These are phyloP conservation scores for Battus philenor DNA, from an alignment of 1,140 invertebrate genomes.

Conservation along the genomic window DNA sequence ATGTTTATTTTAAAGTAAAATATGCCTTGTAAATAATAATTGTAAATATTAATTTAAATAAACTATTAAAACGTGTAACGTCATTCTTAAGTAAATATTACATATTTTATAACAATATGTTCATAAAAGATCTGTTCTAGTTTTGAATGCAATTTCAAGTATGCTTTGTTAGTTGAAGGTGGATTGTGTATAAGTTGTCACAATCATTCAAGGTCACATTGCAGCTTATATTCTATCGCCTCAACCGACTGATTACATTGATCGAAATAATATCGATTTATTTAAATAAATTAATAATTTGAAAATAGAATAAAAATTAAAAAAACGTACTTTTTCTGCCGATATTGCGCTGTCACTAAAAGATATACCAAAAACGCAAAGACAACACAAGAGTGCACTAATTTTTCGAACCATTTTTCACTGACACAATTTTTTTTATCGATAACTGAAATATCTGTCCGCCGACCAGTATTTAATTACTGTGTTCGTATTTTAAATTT, in stretches of 20 bases:
- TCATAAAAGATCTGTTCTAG: too few species aligned
- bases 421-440: conserved; percentile 26
- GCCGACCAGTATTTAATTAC: conserved; percentile 20
- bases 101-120: too few species aligned
- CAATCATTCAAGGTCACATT: conserved; percentile 34
- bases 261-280: too few species aligned
- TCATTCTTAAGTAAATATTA: too few species aligned
- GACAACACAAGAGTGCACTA: conserved; percentile 55
- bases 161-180: conserved; percentile 6
- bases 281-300: too few species aligned
- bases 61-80: too few species aligned
- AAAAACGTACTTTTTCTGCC: conserved; percentile 49
- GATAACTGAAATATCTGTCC: conserved; percentile 5
- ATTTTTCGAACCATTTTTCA: conserved; percentile 62
- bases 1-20: too few species aligned
- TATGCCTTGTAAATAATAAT: too few species aligned
- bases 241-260: too few species aligned
- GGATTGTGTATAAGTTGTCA: conserved; percentile 24
- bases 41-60: too few species aligned
- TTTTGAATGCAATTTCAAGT: background rate
- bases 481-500: conserved; percentile 25
- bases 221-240: conserved; percentile 7
- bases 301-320: background rate
- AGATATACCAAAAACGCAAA: conserved; percentile 56
- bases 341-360: conserved; percentile 62